Percentiles rank a stretch among this genome's conserved stretches.
phyloP scores from a whole-genome alignment of 2,888 invertebrate genomes.

The Scrobipalpa atriplicella region DNA sequence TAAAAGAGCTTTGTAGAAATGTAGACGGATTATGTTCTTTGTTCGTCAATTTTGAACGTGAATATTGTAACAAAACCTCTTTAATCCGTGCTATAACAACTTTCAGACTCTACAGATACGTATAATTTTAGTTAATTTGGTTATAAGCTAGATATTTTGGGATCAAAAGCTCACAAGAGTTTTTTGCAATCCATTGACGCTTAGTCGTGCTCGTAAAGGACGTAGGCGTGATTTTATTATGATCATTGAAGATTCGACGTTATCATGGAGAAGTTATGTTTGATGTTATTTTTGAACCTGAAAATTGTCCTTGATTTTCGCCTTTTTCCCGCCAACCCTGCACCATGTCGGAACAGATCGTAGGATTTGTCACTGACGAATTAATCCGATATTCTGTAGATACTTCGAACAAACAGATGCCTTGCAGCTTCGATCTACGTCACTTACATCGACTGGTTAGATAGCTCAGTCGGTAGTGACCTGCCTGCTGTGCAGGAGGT shows the following conservation, averaged over 20 bases:
- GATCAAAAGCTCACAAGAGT: no score
- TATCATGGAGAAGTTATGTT: no score
- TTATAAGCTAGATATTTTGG: neutral
- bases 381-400: neutral
- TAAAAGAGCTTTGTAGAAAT: neutral
- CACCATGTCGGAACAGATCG: neutral
- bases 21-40: neutral
- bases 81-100: neutral
- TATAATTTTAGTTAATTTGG: neutral
- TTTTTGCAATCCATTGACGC: no score
- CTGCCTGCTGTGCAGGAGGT: no score
- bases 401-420: neutral
- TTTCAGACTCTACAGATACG: neutral
- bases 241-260: no score
- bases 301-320: no score
- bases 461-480: no score
- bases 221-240: no score
- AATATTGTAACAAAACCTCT: neutral
- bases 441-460: neutral
- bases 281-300: no score
- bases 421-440: neutral
- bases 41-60: neutral
- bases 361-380: neutral
- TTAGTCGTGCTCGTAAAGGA: no score
- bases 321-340: neutral